Percentiles rank a stretch among this genome's conserved stretches.
phyloP scores from a whole-genome alignment of 2,797 vertebrate species.

The Notamacropus eugenii region DNA sequence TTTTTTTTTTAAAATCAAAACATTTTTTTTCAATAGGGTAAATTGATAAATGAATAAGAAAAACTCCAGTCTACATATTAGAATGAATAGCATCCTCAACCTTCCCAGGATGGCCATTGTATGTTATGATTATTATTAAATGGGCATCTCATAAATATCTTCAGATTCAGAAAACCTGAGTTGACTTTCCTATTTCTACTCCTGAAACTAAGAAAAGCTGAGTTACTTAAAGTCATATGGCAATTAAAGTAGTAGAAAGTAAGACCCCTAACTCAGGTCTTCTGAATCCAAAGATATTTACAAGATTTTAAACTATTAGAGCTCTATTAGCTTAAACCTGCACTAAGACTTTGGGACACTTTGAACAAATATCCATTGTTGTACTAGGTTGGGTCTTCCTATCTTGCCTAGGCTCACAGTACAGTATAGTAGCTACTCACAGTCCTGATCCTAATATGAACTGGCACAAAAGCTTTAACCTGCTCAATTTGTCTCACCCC shows the following conservation, averaged over 20 bases:
- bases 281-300: not conserved
- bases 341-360: not conserved
- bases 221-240: not conserved
- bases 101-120: not conserved
- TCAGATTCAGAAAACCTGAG: not conserved
- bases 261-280: not conserved
- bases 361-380: not conserved
- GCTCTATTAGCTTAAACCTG: not conserved
- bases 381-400: not conserved
- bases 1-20: not conserved
- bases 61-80: not conserved
- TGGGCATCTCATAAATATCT: not conserved
- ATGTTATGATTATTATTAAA: not conserved
- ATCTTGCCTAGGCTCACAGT: not conserved
- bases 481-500: not conserved
- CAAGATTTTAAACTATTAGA: not conserved
- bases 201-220: not conserved
- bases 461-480: not conserved
- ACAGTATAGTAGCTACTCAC: not conserved
- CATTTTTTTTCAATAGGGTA: not conserved
- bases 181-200: not conserved
- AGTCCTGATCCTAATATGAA: not conserved
- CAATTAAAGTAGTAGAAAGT: not conserved
- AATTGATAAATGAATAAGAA: not conserved
- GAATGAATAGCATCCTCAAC: not conserved